These are phyloP conservation scores for Alosa alosa DNA, from an alignment of 2,113 vertebrate species.

Conservation along the genomic window DNA sequence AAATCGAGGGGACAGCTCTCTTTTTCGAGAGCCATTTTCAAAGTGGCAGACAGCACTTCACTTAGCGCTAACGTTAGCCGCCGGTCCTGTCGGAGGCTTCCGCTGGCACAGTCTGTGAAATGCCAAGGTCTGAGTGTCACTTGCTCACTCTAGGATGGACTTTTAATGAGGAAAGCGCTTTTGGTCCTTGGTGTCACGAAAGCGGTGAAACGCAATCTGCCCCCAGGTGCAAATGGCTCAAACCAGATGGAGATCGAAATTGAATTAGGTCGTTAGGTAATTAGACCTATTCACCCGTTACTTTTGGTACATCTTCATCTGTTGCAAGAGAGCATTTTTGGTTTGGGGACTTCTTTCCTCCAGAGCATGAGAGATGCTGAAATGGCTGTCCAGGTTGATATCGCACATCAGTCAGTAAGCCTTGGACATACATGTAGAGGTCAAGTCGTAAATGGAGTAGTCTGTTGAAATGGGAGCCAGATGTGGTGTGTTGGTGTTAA, in stretches of 20 bases:
- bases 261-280: conserved; percentile 21
- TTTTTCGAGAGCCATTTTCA: conserved; percentile 57
- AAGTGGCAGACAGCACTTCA: conserved; percentile 55
- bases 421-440: background rate
- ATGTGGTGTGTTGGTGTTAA: background rate
- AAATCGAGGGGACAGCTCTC: conserved; percentile 45
- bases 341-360: background rate
- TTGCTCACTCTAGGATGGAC: conserved; percentile 30
- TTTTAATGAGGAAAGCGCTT: conserved; percentile 43
- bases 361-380: background rate
- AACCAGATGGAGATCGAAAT: conserved; percentile 19
- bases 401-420: background rate
- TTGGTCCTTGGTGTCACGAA: conserved; percentile 9
- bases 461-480: background rate
- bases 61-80: conserved; percentile 25
- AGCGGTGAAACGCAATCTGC: conserved; percentile 24
- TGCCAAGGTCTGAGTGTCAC: conserved; percentile 4
- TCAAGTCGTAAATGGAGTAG: background rate
- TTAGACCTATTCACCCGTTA: conserved; percentile 14
- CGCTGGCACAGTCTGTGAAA: conserved; percentile 32
- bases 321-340: background rate
- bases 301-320: background rate
- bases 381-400: background rate
- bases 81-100: conserved; percentile 28
- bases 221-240: conserved; percentile 1